phyloP scores from a whole-genome alignment of 35 echinoderm and acorn worm species.

The Amphiura filiformis region DNA sequence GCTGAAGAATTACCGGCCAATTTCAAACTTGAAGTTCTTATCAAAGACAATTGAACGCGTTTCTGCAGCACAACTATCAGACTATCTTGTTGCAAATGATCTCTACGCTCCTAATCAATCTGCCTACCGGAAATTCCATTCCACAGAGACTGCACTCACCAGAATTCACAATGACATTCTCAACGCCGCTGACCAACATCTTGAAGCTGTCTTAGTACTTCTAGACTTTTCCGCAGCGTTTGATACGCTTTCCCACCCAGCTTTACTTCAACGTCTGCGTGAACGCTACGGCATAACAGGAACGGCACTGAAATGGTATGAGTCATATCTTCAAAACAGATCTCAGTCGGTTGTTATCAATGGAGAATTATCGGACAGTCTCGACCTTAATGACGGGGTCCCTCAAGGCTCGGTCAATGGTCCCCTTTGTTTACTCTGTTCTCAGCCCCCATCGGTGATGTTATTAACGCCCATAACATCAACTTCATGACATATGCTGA shows the following conservation, averaged over 20 bases:
- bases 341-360: constrained; percentile 23
- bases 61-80: constrained; percentile 29
- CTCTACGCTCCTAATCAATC: constrained; percentile 28
- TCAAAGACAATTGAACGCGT: constrained; percentile 28
- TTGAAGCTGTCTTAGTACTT: constrained; percentile 28
- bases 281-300: constrained; percentile 35
- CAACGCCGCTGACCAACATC: constrained; percentile 21
- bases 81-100: constrained; percentile 23
- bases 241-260: constrained; percentile 43
- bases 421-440: neutral
- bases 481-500: constrained; percentile 50
- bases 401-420: constrained; percentile 18
- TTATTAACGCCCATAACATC: neutral
- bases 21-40: constrained; percentile 46
- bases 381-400: constrained; percentile 23
- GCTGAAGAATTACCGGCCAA: constrained; percentile 51
- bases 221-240: constrained; percentile 32
- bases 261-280: constrained; percentile 29
- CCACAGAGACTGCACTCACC: constrained; percentile 48
- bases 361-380: constrained; percentile 16
- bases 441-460: constrained; percentile 3
- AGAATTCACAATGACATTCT: constrained; percentile 43
- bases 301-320: constrained; percentile 30
- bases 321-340: constrained; percentile 25
- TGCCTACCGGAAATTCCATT: constrained; percentile 51